Conservation (phyloP, 2,888 invertebrate genomes). For the Epinotia ramella region DNA sequence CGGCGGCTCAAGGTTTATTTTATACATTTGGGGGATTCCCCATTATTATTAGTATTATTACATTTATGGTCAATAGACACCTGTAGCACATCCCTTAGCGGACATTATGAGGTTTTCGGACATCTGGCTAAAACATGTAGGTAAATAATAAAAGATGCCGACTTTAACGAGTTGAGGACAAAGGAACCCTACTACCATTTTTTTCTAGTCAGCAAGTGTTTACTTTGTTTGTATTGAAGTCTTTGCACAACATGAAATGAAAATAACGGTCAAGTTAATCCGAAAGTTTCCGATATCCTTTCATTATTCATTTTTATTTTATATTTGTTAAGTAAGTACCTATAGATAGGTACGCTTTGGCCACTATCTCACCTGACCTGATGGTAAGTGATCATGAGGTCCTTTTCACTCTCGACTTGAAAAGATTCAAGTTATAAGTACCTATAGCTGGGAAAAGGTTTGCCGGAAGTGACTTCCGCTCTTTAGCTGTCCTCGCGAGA, state of each 20-base stretch:
- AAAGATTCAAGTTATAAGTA: no score
- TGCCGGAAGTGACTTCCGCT: no score
- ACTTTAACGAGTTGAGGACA: conserved; percentile 9
- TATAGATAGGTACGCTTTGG: no score
- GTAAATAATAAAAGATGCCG: background rate
- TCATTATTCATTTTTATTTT: no score
- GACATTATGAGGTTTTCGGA: conserved; percentile 10
- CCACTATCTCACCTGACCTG: no score
- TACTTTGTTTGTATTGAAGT: background rate
- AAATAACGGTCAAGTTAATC: background rate
- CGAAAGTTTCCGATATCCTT: no score
- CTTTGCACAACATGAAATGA: conserved; percentile 9
- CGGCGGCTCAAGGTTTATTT: background rate
- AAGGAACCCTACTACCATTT: conserved; percentile 1
- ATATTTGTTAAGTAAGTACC: no score
- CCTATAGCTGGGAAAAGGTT: no score
- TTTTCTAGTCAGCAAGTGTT: conserved; percentile 12
- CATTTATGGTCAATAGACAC: background rate
- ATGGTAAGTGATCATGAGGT: no score
- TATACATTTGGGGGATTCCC: background rate
- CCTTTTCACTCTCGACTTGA: no score
- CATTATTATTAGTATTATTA: background rate
- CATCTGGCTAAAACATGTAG: conserved; percentile 34
- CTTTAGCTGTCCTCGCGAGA: no score
- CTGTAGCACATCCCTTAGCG: background rate